Base-by-base conservation (phyloP, 1,140 invertebrate species). In the Uloborus diversus region DNA sequence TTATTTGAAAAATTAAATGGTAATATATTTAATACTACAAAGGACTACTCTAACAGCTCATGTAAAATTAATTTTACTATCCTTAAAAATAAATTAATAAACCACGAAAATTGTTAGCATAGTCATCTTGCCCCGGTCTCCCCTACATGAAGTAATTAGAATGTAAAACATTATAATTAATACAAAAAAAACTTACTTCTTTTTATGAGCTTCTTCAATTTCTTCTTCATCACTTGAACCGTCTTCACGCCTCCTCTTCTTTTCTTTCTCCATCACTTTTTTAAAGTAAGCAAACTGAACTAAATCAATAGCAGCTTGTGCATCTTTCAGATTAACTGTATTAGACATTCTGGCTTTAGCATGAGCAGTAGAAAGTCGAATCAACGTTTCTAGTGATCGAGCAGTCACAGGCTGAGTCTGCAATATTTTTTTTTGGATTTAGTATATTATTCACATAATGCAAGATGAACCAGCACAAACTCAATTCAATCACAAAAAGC, bases 201-300 rank as follows among this genome's bases (percentile, higher is more conserved):
- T 70, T 27, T 59, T 70, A 27, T 56, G 51, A 13, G 33, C 47
- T 23, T 82, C 78, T 13, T 83, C 84, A 23, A 84, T 85, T 51
- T 80, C 64, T 56, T 88, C 86, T 7, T 85, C 81, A 76, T 85
- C 86, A 35, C 82, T 84, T 33, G 81, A 80, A 7, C 80, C 82
- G 32, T 81, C 85, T 9, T 87, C 87, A 53, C 88, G 88, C 9
- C 91, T 89, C 82, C 92, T 91, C 65, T 90, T 91, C 73, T 89
- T 90, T 81, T 92, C 93, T 81, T 94, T 93, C 83, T 93, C 93
- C 78, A 93, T 91, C 7, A 90, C 88, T 87, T 94, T 95, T 86
- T 99, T 99, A 87, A 99, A 99, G 86, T 96, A 97, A 0, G 98
- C 97, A 87, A 91, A 99, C 82, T 99, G 94, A n/a, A 99, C 92